phyloP scores from a whole-genome alignment of 2,113 vertebrate genomes.

The Atractosteus spatula region DNA sequence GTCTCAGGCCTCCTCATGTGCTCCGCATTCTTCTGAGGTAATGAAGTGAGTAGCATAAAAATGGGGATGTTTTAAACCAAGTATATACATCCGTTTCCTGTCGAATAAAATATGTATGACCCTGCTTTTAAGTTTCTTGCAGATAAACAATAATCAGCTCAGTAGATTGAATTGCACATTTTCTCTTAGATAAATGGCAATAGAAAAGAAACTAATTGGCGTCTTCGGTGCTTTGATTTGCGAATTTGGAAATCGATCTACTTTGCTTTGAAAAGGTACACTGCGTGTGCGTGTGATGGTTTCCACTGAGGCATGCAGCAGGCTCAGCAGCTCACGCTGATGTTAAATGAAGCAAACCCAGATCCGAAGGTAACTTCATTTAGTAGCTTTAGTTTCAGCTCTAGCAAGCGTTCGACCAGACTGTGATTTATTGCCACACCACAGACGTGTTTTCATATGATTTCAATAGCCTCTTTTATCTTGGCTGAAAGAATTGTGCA shows the following conservation, averaged over 20 bases:
- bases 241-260: constrained; percentile 22
- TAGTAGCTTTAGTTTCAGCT: not conserved
- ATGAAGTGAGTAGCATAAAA: not conserved
- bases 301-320: constrained; percentile 14
- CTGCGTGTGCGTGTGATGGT: not conserved
- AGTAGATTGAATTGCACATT: constrained; percentile 18
- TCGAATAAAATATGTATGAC: constrained; percentile 25
- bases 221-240: constrained; percentile 26
- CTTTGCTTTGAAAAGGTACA: constrained; percentile 12
- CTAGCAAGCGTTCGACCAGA: constrained; percentile 31
- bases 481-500: constrained; percentile 36
- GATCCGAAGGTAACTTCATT: constrained; percentile 15
- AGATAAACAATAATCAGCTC: constrained; percentile 26
- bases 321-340: constrained; percentile 14
- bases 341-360: constrained; percentile 11
- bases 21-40: no score
- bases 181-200: constrained; percentile 24
- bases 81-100: constrained; percentile 23
- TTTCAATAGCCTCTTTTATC: constrained; percentile 42
- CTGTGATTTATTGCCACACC: constrained; percentile 44
- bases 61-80: constrained; percentile 11
- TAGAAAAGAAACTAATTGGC: constrained; percentile 30
- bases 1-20: no score
- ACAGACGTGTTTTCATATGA: constrained; percentile 54
- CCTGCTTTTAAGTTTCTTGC: constrained; percentile 20